Conservation (phyloP, 2,113 vertebrate genomes). For the Rhinogobius similis region DNA sequence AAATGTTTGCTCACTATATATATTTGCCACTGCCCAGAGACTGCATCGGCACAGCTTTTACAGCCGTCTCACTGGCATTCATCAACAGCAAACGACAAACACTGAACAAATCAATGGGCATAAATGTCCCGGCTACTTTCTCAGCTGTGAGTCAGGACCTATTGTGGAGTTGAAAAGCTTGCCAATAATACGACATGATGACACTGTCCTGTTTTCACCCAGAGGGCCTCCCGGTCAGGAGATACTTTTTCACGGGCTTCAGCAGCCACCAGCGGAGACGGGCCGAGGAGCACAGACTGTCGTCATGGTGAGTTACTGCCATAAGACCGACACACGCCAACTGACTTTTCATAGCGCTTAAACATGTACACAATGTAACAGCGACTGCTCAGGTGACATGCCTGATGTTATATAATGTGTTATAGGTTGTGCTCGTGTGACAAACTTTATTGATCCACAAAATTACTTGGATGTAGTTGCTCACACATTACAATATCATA, state of each 20-base stretch:
- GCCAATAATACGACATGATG: conserved; percentile 60
- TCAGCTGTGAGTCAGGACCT: conserved; percentile 29
- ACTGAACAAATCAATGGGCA: conserved; percentile 41
- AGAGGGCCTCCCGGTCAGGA: conserved; percentile 50
- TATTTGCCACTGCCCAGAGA: not conserved
- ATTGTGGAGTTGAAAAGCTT: conserved; percentile 32
- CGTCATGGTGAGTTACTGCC: conserved; percentile 61
- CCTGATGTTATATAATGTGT: not conserved
- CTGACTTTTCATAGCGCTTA: conserved; percentile 25
- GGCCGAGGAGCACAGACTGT: conserved; percentile 30
- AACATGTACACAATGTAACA: conserved; percentile 17
- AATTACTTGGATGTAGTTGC: not conserved
- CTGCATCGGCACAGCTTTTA: not conserved
- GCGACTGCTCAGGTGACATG: conserved; percentile 6
- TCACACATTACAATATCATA: too few species aligned
- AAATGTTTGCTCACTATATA: not conserved
- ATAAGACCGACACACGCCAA: conserved; percentile 30
- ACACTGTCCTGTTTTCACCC: conserved; percentile 53
- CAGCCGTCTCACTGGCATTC: conserved; percentile 22
- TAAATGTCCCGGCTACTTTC: conserved; percentile 36
- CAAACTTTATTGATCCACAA: not conserved
- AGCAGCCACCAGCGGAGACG: conserved; percentile 44
- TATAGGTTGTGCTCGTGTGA: not conserved
- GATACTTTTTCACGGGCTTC: conserved; percentile 42
- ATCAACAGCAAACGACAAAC: conserved; percentile 46